Evolutionary conservation across 92 coral and sea anemone species (phyloP).

Genomic region (Parazoanthus darwini): DNA sequence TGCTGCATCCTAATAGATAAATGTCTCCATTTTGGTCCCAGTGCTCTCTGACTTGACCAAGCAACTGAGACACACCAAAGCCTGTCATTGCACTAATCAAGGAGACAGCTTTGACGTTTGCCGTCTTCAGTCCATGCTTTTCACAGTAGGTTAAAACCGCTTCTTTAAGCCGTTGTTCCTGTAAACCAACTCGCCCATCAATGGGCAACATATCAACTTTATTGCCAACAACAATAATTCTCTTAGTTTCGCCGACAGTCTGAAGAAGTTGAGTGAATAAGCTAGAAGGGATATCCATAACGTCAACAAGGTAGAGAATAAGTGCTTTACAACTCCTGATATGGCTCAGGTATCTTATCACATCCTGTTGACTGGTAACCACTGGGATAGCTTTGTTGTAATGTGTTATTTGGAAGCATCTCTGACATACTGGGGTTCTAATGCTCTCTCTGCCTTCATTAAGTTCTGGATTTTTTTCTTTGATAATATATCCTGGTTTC

Average conservation of each 20-base stretch:
- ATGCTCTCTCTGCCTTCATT: constrained; percentile 5
- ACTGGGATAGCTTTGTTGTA: constrained; percentile 77
- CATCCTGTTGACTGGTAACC: constrained; percentile 49
- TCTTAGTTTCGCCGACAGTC: constrained; percentile 88
- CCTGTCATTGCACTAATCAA: constrained; percentile 91
- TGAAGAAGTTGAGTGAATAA: constrained; percentile 64
- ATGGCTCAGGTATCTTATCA: constrained; percentile 63
- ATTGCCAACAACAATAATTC: constrained; percentile 85
- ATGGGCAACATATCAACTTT: constrained; percentile 87
- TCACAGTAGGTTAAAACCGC: constrained; percentile 54
- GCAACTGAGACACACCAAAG: constrained; percentile 79
- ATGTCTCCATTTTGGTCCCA: constrained; percentile 91
- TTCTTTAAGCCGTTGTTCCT: constrained; percentile 60
- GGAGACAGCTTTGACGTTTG: constrained; percentile 72
- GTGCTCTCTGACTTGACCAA: constrained; percentile 60
- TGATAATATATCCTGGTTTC: constrained; percentile 70
- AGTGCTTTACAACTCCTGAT: constrained; percentile 78
- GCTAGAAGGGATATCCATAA: constrained; percentile 87
- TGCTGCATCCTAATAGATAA: constrained; percentile 84
- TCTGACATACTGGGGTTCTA: constrained; percentile 66
- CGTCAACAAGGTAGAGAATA: constrained; percentile 79
- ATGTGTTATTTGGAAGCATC: constrained; percentile 80
- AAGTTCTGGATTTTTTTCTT: constrained; percentile 66
- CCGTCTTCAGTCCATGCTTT: constrained; percentile 77
- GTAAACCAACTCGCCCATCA: constrained; percentile 72